These are phyloP conservation scores for Pimephales promelas DNA, from an alignment of 2,113 vertebrate species.

Conservation along the genomic window DNA sequence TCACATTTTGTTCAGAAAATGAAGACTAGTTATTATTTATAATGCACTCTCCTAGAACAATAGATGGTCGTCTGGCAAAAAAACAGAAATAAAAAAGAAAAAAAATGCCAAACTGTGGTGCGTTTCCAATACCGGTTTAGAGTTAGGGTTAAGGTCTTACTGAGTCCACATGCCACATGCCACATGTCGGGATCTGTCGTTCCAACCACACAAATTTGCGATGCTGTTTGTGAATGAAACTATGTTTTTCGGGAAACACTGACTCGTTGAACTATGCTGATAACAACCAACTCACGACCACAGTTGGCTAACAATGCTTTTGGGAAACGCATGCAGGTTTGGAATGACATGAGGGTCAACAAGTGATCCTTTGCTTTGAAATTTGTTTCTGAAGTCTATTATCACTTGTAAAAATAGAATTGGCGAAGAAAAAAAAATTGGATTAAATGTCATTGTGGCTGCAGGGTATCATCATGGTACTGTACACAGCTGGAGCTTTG, in stretches of 20 bases:
- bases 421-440: neutral
- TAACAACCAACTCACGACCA: no score
- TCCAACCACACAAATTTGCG: no score
- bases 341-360: neutral
- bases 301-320: no score
- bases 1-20: neutral
- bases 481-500: slow-evolving; percentile 12
- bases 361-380: neutral
- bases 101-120: neutral
- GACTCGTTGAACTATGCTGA: no score
- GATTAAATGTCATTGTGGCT: neutral
- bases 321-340: neutral
- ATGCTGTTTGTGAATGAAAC: no score
- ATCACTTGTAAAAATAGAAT: neutral
- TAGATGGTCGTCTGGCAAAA: neutral
- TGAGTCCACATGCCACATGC: no score
- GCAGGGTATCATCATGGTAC: slow-evolving; percentile 6
- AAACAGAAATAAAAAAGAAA: no score
- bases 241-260: no score
- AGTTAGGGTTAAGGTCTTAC: no score
- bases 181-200: no score
- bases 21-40: neutral
- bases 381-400: no score
- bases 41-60: neutral
- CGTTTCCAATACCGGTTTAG: no score